Percentiles rank a stretch among this genome's conserved stretches.
phyloP scores from a whole-genome alignment of 2,888 invertebrate species.

The Catocala sponsa region DNA sequence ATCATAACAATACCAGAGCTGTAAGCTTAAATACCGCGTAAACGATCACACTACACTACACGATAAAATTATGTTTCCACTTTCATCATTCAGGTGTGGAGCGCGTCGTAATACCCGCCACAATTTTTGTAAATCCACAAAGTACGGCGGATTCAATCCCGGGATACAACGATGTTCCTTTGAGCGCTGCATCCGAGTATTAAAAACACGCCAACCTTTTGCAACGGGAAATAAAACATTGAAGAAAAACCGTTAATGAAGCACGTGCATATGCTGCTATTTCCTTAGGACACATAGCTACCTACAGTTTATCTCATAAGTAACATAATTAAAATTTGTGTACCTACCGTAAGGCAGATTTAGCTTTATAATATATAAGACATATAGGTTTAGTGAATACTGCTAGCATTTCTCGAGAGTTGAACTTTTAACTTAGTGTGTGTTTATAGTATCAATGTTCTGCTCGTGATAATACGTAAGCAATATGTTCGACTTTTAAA shows the following conservation, averaged over 20 bases:
- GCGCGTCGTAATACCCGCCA: constrained; percentile 54
- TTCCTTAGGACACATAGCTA: not conserved
- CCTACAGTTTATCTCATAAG: no score
- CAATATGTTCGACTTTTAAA: no score
- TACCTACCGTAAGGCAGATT: no score
- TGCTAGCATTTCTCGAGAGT: no score
- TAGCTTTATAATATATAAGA: no score
- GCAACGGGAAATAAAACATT: constrained; percentile 48
- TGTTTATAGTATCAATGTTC: no score
- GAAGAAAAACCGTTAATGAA: constrained; percentile 56
- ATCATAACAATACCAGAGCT: constrained; percentile 15
- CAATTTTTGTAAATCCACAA: constrained; percentile 74
- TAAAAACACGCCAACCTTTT: constrained; percentile 54
- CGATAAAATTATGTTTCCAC: constrained; percentile 43
- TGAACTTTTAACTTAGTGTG: no score
- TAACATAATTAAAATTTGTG: no score
- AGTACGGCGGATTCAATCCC: constrained; percentile 65
- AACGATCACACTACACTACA: constrained; percentile 37
- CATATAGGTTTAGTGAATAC: no score
- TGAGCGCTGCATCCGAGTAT: constrained; percentile 63
- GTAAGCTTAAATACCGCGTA: constrained; percentile 24
- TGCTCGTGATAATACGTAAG: no score
- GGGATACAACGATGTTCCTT: constrained; percentile 62
- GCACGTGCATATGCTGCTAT: constrained; percentile 32
- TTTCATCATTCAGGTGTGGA: constrained; percentile 54